A percentile compares a stretch with the other conserved stretches of the same genome.
phyloP scores from a whole-genome alignment of 2,888 invertebrate genomes.

The Hirtodrosophila alboralis region DNA sequence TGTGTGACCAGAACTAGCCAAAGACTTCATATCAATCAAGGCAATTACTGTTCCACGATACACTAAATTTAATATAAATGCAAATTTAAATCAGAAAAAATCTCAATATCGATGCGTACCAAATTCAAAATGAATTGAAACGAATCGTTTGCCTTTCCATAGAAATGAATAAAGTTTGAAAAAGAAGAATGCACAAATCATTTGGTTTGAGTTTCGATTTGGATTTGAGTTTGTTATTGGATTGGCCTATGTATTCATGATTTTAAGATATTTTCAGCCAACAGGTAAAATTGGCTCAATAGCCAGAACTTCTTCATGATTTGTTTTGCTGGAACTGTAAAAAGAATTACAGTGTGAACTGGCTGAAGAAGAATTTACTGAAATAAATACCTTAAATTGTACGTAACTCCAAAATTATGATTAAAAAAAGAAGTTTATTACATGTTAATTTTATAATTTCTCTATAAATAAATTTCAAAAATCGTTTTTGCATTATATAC shows the following conservation, averaged over 20 bases:
- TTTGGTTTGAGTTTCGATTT: conserved; percentile 37
- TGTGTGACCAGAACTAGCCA: conserved; percentile 11
- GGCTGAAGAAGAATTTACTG: neutral
- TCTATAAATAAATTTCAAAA: too few species aligned
- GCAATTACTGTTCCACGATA: conserved; percentile 49
- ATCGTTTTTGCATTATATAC: too few species aligned
- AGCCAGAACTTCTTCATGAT: conserved; percentile 14
- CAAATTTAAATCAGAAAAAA: conserved; percentile 60
- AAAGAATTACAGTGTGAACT: conserved; percentile 30
- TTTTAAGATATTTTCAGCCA: conserved; percentile 42
- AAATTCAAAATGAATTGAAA: conserved; percentile 77
- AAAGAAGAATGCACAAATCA: conserved; percentile 72
- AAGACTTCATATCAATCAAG: conserved; percentile 64
- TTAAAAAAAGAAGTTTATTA: too few species aligned
- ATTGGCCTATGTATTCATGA: conserved; percentile 42
- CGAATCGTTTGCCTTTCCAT: conserved; percentile 65
- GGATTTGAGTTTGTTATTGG: conserved; percentile 13
- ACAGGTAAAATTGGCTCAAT: conserved; percentile 35
- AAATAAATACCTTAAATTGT: too few species aligned
- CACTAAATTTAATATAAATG: conserved; percentile 72
- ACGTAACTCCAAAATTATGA: too few species aligned
- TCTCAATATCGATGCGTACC: conserved; percentile 65
- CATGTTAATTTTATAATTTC: too few species aligned
- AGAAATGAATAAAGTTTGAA: conserved; percentile 68
- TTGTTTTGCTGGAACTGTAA: conserved; percentile 11